phyloP scores from a whole-genome alignment of 2,113 vertebrate species.

The Alaudala cheleensis region DNA sequence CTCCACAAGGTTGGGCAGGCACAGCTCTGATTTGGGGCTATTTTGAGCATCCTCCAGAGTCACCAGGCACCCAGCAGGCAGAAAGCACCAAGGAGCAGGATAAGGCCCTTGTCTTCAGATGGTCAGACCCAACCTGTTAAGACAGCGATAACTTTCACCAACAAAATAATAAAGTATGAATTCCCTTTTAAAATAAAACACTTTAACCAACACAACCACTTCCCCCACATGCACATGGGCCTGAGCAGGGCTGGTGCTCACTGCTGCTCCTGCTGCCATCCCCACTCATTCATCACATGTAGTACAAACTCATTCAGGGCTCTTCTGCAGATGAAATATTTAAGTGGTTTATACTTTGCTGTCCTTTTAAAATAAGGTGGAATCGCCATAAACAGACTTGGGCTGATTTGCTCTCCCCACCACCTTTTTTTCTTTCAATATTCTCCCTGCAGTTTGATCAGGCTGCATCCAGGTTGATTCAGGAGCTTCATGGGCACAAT shows the following conservation, averaged over 20 bases:
- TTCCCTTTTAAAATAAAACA: not conserved
- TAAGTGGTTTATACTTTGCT: not conserved
- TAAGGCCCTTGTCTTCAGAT: not conserved
- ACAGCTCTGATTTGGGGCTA: not conserved
- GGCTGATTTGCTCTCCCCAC: not conserved
- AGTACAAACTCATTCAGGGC: not conserved
- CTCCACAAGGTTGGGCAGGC: not conserved
- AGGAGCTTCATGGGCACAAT: not conserved
- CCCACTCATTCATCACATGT: not conserved
- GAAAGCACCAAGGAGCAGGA: not conserved
- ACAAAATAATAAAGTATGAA: not conserved
- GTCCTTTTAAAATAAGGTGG: not conserved
- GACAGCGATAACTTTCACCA: accelerated
- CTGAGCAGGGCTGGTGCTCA: not conserved
- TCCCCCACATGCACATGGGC: not conserved
- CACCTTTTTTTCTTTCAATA: not conserved
- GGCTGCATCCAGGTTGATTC: not conserved
- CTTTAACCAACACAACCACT: not conserved
- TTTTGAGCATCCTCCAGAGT: not conserved
- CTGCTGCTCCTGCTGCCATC: not conserved
- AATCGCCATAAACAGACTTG: not conserved
- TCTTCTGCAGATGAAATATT: not conserved
- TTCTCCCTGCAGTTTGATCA: not conserved
- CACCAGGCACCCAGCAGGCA: not conserved
- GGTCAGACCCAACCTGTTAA: not conserved